phyloP scores from a whole-genome alignment of 2,888 invertebrate species.

The Holacanthella duospinosa region DNA sequence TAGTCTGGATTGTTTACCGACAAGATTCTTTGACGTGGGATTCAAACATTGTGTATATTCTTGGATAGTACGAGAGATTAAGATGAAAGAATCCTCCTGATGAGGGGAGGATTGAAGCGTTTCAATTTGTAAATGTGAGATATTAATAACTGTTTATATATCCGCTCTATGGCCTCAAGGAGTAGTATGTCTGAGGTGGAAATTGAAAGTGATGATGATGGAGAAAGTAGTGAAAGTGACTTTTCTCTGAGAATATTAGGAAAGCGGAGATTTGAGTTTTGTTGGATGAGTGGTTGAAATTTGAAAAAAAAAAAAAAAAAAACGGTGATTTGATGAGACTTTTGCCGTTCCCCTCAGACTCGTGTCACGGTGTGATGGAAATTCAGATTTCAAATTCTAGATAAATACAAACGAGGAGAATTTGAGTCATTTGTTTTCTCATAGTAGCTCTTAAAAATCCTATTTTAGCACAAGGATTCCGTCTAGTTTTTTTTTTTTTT shows the following conservation, averaged over 20 bases:
- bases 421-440: neutral
- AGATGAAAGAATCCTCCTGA: no score
- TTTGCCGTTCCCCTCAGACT: no score
- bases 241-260: neutral
- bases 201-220: neutral
- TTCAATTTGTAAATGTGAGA: neutral
- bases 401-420: no score
- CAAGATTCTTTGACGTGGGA: neutral
- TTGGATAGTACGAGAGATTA: neutral
- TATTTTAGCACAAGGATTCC: neutral
- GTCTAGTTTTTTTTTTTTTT: neutral
- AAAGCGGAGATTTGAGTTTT: neutral
- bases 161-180: neutral
- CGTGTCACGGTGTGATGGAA: no score
- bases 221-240: neutral
- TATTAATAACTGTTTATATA: neutral
- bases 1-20: neutral
- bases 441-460: neutral
- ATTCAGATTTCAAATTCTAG: no score
- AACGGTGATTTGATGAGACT: neutral
- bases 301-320: no score
- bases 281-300: neutral
- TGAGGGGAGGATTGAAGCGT: neutral
- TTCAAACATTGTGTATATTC: no score
- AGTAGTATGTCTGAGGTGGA: neutral